A percentile compares a stretch with the other conserved stretches of the same genome.
These are phyloP conservation scores for Sebastes goodei DNA, from an alignment of 2,797 vertebrate genomes.

Conservation along the genomic window DNA sequence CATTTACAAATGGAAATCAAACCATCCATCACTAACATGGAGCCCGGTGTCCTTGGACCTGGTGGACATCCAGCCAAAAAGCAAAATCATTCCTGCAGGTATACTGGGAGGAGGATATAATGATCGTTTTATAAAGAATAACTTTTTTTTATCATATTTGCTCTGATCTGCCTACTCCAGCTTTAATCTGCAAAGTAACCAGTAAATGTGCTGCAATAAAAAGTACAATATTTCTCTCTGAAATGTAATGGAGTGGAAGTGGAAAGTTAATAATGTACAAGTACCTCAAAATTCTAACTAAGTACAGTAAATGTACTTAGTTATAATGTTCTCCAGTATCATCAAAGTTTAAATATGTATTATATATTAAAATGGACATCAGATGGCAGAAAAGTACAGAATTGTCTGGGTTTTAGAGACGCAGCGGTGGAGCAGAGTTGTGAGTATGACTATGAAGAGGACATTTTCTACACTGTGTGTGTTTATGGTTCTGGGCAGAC, in stretches of 20 bases:
- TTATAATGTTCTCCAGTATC: neutral
- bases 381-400: neutral
- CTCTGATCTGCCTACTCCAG: no score
- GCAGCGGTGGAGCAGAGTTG: neutral
- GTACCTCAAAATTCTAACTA: neutral
- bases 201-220: fast-evolving
- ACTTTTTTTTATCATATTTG: no score
- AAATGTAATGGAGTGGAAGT: neutral
- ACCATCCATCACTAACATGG: neutral
- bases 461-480: neutral
- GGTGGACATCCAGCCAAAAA: neutral
- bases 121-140: no score
- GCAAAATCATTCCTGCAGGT: neutral
- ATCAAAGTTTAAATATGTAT: neutral
- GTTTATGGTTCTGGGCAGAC: neutral
- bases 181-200: no score
- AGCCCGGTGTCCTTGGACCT: neutral
- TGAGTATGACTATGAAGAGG: neutral
- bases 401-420: neutral
- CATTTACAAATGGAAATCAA: neutral
- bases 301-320: neutral
- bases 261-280: no score
- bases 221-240: neutral
- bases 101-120: neutral
- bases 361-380: neutral